These are phyloP conservation scores for Psilopsiagon aymara DNA, from an alignment of 2,113 vertebrate species.

Conservation along the genomic window DNA sequence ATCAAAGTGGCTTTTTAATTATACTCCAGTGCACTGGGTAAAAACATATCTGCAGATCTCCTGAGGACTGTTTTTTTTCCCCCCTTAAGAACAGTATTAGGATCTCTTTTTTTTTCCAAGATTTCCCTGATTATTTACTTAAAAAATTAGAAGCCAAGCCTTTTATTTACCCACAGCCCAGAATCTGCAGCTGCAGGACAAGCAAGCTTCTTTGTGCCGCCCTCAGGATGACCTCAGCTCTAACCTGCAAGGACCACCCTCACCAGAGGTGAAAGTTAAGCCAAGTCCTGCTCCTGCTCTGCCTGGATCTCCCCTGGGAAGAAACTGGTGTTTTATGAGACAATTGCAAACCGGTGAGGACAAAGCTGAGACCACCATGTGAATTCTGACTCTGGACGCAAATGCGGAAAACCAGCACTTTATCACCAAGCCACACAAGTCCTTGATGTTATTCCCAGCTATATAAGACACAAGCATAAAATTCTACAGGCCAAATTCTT, in stretches of 20 bases:
- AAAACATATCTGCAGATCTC: not conserved
- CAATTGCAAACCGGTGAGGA: not conserved
- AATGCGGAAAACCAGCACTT: not conserved
- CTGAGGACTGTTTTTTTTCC: not conserved
- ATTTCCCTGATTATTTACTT: slow-evolving; percentile 64
- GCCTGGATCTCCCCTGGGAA: not conserved
- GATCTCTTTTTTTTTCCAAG: not conserved
- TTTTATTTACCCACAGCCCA: slow-evolving; percentile 33
- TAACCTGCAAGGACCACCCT: slow-evolving; percentile 57
- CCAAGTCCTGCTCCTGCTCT: not conserved
- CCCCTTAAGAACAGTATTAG: not conserved
- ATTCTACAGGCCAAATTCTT: not conserved
- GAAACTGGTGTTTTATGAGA: slow-evolving; percentile 49
- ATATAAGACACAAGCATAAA: not conserved
- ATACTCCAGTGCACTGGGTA: not conserved
- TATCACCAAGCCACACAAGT: not conserved
- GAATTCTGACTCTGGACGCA: not conserved
- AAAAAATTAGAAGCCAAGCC: slow-evolving; percentile 61
- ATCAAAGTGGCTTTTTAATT: slow-evolving; percentile 23
- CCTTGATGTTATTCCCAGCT: not conserved
- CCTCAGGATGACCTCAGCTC: slow-evolving; percentile 28
- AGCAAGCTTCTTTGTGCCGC: not conserved
- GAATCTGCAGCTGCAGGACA: slow-evolving; percentile 23
- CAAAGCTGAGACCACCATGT: not conserved
- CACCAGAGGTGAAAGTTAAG: not conserved